Percentiles rank a stretch among this genome's conserved stretches.
Conservation (phyloP, 2,888 invertebrate genomes). For the Tillus elongatus region DNA sequence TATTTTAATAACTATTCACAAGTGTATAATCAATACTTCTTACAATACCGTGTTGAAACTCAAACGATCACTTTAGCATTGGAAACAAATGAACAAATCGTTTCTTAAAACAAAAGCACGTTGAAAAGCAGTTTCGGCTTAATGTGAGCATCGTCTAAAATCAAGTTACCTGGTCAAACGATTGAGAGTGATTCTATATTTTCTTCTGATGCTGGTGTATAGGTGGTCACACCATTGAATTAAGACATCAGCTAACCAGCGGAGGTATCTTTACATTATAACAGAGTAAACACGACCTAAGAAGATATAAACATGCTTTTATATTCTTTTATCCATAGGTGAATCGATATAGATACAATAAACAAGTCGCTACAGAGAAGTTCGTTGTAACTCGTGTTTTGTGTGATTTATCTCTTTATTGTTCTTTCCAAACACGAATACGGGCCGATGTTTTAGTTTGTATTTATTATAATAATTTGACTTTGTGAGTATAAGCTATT, state of each 20-base stretch:
- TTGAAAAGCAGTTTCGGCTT: constrained; percentile 12
- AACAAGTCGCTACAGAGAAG: constrained; percentile 28
- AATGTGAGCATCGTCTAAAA: neutral
- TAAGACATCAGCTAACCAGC: constrained; percentile 34
- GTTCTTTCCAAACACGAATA: constrained; percentile 19
- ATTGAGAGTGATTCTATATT: too few species aligned
- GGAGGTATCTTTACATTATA: constrained; percentile 32
- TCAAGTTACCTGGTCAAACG: neutral
- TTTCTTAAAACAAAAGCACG: constrained; percentile 22
- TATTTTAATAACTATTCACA: too few species aligned
- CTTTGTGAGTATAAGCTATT: too few species aligned
- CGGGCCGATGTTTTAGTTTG: too few species aligned
- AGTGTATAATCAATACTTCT: neutral
- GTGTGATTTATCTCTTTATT: constrained; percentile 28
- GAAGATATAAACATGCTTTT: constrained; percentile 33
- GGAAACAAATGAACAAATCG: constrained; percentile 24
- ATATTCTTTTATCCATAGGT: constrained; percentile 31
- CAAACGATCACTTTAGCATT: neutral
- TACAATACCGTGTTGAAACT: neutral
- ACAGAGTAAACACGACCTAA: constrained; percentile 34
- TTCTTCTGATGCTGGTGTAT: constrained; percentile 21
- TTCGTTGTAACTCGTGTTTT: constrained; percentile 29
- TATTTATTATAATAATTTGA: too few species aligned
- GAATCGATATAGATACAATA: constrained; percentile 30
- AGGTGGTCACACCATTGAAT: constrained; percentile 34